A percentile compares a stretch with the other conserved stretches of the same genome.
Evolutionary conservation across 1,140 invertebrate species (phyloP).

Genomic region (Ceratitis capitata): DNA sequence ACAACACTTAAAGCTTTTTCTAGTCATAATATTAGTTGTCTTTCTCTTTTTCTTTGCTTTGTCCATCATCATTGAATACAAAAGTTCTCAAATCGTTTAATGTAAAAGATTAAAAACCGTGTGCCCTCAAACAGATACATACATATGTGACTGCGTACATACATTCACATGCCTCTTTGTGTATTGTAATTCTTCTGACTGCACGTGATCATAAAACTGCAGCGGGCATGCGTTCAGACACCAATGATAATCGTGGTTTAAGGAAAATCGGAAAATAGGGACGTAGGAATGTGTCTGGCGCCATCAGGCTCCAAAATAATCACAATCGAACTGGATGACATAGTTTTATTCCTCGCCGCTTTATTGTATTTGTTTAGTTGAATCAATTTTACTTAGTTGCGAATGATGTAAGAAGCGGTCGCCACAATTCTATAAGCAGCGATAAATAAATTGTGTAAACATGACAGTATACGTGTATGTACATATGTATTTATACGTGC

Average conservation of each 20-base stretch:
- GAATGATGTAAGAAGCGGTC: slow-evolving; percentile 25
- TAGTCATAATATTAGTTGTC: no score
- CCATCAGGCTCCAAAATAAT: background rate
- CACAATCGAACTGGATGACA: background rate
- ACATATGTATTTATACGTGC: background rate
- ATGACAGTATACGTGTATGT: background rate
- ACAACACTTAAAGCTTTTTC: no score
- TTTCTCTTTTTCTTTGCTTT: no score
- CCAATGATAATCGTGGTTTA: background rate
- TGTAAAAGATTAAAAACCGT: no score
- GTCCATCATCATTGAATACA: no score
- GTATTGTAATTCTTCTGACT: no score
- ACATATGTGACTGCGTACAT: background rate
- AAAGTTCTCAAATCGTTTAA: no score
- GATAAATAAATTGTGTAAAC: background rate
- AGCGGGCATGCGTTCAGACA: background rate
- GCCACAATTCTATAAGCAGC: background rate
- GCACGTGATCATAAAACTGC: background rate
- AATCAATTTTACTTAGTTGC: background rate
- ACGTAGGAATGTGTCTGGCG: slow-evolving; percentile 1
- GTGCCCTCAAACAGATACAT: background rate
- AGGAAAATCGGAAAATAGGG: background rate
- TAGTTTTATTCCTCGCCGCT: background rate
- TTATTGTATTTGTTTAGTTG: slow-evolving; percentile 12
- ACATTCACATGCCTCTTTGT: background rate